phyloP scores from a whole-genome alignment of 2,888 invertebrate genomes.

The Spilarctia lutea region DNA sequence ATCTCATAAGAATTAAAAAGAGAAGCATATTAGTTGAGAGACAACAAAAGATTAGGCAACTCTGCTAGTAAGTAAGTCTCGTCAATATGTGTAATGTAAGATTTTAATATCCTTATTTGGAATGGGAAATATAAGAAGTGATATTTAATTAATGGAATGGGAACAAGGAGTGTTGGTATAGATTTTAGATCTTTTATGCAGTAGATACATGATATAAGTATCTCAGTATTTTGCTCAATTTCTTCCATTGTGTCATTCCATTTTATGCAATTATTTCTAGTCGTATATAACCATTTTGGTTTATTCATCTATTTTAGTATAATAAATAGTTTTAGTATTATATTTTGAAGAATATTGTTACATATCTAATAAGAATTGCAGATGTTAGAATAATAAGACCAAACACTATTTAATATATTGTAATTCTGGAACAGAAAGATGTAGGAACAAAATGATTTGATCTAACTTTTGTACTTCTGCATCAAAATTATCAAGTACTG shows the following conservation, averaged over 20 bases:
- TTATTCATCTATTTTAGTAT: slow-evolving; percentile 41
- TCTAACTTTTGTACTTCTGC: neutral
- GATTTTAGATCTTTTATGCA: slow-evolving; percentile 41
- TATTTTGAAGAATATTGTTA: slow-evolving; percentile 41
- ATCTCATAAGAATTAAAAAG: neutral
- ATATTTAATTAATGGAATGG: slow-evolving; percentile 53
- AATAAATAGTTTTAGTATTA: slow-evolving; percentile 40
- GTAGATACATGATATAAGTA: slow-evolving; percentile 30
- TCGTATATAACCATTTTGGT: slow-evolving; percentile 45
- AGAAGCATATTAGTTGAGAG: neutral
- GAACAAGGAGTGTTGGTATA: slow-evolving; percentile 52
- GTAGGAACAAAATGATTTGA: neutral
- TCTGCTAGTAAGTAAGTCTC: neutral
- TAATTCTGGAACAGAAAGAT: slow-evolving; percentile 22
- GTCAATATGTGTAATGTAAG: slow-evolving; percentile 20
- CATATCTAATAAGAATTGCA: slow-evolving; percentile 39
- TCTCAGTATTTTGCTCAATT: slow-evolving; percentile 58
- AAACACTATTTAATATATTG: slow-evolving; percentile 20
- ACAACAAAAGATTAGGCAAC: neutral
- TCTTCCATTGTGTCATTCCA: slow-evolving; percentile 55
- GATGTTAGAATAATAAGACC: slow-evolving; percentile 12
- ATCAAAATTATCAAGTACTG: slow-evolving; percentile 3
- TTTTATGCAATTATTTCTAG: slow-evolving; percentile 53
- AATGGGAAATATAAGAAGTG: slow-evolving; percentile 36
- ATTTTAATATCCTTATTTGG: slow-evolving; percentile 38